Evolutionary conservation across 1,140 invertebrate genomes (phyloP), one percentile per base, ranked within the genome.

Genomic region (Ylistrum balloti): DNA sequence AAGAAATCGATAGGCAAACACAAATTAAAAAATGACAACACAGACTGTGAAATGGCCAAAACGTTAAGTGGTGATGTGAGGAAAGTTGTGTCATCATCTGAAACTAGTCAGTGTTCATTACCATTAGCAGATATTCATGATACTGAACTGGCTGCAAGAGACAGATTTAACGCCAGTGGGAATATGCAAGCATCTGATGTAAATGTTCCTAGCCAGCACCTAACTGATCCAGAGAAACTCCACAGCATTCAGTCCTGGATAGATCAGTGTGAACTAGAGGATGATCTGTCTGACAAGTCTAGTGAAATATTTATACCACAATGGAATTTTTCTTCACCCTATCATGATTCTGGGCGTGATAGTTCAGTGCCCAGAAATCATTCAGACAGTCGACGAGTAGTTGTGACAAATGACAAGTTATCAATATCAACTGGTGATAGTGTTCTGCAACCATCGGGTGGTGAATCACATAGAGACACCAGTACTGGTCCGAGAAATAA

Each of bases 171-270:
- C n/a, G n/a, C 88, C 17, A 33, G 33, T 15, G 85, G 86, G 28
- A 90, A 45, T 85, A 45, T 74, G 5, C n/a, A 74, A 9, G 56
- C 1, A 9, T 74, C 56, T n/a, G 56, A 74, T 0, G n/a, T 28
- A 74, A 22, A 88, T 45, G 15, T 9, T 0, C 45, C 88, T 74
- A 86, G 33, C 33, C 33, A 56, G 11, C 41, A 85, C 33, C 28
- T 90, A 33, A n/a, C 33, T 41, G 91, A 90, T 85, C 87, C 88
- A 33, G 88, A 92, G 20, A 92, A 92, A 89, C 20, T 86, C 9
- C 35, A 34, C 22, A 85, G 85, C 3, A 92, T 92, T 33, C 91
- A 92, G 45, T 85, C 85, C 33, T 92, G 91, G 91, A 92, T 92
- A 33, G 86, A 92, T 48, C 89, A 88, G 9, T 33, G 87, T 22